A percentile compares a stretch with the other conserved stretches of the same genome.
Evolutionary conservation across 1,140 invertebrate genomes (phyloP).

Genomic region (Drosophila mojavensis): DNA sequence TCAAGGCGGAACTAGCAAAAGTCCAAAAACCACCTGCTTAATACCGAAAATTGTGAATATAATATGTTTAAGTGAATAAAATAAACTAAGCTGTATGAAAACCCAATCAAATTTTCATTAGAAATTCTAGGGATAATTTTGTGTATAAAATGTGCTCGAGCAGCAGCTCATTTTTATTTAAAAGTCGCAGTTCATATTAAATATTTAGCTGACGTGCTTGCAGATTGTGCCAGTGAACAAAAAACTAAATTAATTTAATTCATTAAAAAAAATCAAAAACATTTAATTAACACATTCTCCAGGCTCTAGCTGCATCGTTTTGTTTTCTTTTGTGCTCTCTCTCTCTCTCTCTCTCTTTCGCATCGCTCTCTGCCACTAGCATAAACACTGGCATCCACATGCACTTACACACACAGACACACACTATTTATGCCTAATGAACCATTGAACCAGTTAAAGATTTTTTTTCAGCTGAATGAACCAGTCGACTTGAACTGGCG

Average conservation of each 20-base stretch:
- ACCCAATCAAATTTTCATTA: neutral
- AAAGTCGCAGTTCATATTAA: neutral
- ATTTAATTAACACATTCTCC: no score
- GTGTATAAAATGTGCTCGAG: neutral
- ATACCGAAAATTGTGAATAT: slow-evolving; percentile 1
- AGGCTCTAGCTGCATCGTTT: neutral
- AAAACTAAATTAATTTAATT: no score
- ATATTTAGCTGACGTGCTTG: neutral
- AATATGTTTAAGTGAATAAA: slow-evolving; percentile 6
- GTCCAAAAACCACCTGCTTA: slow-evolving; percentile 84
- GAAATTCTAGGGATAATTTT: no score
- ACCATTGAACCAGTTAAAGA: slow-evolving; percentile 45
- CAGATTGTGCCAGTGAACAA: no score
- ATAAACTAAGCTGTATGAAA: slow-evolving; percentile 17
- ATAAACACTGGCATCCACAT: neutral
- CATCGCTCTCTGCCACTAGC: no score
- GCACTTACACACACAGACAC: slow-evolving; percentile 3
- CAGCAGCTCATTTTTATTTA: neutral
- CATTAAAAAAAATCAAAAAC: no score
- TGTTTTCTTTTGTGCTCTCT: no score
- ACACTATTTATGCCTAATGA: slow-evolving; percentile 1
- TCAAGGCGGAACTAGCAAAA: slow-evolving; percentile 94
- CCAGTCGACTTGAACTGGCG: slow-evolving; percentile 58
- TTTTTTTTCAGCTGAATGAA: slow-evolving; percentile 33
- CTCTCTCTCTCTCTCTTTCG: no score